Evolutionary conservation across 2,113 vertebrate species (phyloP).

Genomic region (Carettochelys insculpta): DNA sequence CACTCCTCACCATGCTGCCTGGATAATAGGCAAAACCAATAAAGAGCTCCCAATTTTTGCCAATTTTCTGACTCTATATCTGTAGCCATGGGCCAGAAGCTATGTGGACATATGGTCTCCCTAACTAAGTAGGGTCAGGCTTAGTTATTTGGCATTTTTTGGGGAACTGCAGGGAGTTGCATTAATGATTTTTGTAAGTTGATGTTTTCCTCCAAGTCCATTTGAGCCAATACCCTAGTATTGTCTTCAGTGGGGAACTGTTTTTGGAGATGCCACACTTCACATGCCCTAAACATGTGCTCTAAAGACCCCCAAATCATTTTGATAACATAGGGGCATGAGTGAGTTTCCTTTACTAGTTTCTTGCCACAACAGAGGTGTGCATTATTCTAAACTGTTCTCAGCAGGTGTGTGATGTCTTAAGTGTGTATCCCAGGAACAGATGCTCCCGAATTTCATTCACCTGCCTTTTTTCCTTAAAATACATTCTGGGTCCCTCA

Average conservation of each 20-base stretch:
- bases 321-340: neutral
- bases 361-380: too few species aligned
- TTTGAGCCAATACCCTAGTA: neutral
- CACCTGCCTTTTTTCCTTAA: neutral
- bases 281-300: neutral
- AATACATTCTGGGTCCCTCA: neutral
- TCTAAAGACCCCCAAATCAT: neutral
- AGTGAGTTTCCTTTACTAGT: neutral
- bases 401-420: neutral
- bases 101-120: neutral
- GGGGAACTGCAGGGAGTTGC: neutral
- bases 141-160: neutral
- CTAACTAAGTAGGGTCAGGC: neutral
- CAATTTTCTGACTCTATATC: neutral
- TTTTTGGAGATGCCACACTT: neutral
- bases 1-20: neutral
- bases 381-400: neutral
- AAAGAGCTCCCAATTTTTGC: neutral
- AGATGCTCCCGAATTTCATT: neutral
- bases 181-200: neutral
- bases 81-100: neutral
- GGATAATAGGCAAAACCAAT: neutral
- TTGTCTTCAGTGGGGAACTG: neutral
- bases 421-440: neutral
- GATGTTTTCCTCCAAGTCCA: neutral